Base-by-base conservation (phyloP, 2,797 vertebrate species). In the Karalla daura region DNA sequence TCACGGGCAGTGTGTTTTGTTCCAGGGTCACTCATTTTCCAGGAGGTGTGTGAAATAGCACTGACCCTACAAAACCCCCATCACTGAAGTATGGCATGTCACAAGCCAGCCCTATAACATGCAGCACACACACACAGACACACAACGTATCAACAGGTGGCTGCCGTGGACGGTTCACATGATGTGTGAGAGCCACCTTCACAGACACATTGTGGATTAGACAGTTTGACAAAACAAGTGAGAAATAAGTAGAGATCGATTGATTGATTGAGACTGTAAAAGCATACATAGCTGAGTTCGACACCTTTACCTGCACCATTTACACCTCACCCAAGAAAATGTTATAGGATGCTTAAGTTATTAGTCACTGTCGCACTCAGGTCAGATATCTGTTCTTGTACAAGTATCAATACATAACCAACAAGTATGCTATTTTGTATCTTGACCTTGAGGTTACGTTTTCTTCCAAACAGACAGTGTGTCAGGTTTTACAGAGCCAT, bases 21-120 rank as follows among this genome's bases (percentile, higher is more conserved):
- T 86, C 63, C 39, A 61, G 60, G 82, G 81, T 84, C 83, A 73
- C 58, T 91, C 49, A 85, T 88, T 93, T 91, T 89, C 71, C 86
- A 91, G 61, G 66, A 81, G 73, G 66, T 56, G 78, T 91, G 91
- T 87, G 87, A 93, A 93, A 93, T 93, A 86, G 83, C 86, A 87
- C 65, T 83, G 83, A 86, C 77, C 76, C 80, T 83, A 78, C 67
- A 85, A 89, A 89, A 87, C 74, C 78, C 76, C 74, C 91, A 86
- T 63, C 86, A 84, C 83, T 73, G 52, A 72, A 68, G 83, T 90
- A 91, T 73, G 91, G 74, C 89, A 93, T 92, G 86, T 91, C 88
- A 89, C 91, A 91, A 81, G 77, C 58, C 80, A 56, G 66, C 67
- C 76, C 79, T 74, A 89, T 70, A 85, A 84, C 82, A 84, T 82